Conservation (phyloP, 1,140 invertebrate genomes). For the Tetragonula clypearis region DNA sequence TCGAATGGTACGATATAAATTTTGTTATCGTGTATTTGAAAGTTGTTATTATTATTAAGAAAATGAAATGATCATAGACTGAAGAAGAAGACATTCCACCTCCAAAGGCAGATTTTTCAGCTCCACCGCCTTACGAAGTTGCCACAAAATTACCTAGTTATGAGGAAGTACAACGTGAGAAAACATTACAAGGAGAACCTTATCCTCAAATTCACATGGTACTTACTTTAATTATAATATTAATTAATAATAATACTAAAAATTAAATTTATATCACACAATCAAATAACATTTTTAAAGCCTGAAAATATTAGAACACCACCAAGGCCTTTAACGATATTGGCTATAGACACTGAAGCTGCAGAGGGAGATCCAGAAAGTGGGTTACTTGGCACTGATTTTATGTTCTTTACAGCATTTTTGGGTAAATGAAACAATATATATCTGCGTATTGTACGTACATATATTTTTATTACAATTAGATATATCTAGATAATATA, state of each 20-base stretch:
- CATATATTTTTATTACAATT: constrained; percentile 81
- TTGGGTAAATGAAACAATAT: constrained; percentile 84
- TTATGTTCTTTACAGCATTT: constrained; percentile 94
- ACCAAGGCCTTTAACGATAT: constrained; percentile 85
- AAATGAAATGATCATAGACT: constrained; percentile 32
- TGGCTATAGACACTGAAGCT: constrained; percentile 87
- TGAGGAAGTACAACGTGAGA: constrained; percentile 94
- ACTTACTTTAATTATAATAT: background rate
- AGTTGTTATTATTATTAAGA: constrained; percentile 14
- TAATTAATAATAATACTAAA: background rate
- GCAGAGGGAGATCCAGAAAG: constrained; percentile 89
- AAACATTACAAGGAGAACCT: constrained; percentile 88
- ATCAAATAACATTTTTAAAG: constrained; percentile 71
- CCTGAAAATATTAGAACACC: constrained; percentile 79
- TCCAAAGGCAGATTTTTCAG: constrained; percentile 90
- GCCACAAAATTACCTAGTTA: constrained; percentile 93
- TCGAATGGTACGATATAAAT: constrained; percentile 49
- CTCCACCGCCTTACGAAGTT: constrained; percentile 92
- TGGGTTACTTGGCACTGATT: constrained; percentile 91
- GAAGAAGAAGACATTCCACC: constrained; percentile 86
- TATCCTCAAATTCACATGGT: constrained; percentile 78
- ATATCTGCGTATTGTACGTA: background rate
- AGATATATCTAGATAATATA: constrained; percentile 80
- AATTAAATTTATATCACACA: background rate
- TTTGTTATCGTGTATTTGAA: background rate